Base-by-base conservation (phyloP, 2,113 vertebrate genomes). In the Sinocyclocheilus anophthalmus region DNA sequence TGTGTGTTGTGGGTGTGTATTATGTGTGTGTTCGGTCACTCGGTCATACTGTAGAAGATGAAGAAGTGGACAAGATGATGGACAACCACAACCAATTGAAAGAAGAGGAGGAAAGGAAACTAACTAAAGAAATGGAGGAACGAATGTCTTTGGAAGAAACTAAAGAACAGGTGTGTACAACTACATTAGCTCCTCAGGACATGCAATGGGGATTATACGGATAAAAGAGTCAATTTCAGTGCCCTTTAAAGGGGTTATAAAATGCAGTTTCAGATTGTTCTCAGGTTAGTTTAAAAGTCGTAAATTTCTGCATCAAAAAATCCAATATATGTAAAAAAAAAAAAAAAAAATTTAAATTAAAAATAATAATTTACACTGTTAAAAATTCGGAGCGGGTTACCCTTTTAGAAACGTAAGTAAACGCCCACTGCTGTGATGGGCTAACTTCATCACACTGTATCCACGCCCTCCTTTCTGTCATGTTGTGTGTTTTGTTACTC, bases 11-110 rank as follows among this genome's bases (percentile, higher is more conserved):
- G 30, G 2, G 30, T 30, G 30, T 30, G 30, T 30, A 1, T 26
- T 26, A 26, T 26, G 30, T 30, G 30, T 30, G 30, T 30, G 30
- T 30, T 30, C 30, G 30, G 2, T 42, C 4, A 3, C 18, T 65
- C 16, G 45, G 26, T 83, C 20, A 33, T 26, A n/a, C 16, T 39
- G 24, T 14, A 98, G 97, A 98, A 94, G 97, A 98, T 84, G 97
- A 98, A 91, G 97, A 98, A 87, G 97, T 97, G 85, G 97, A 98
- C 84, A 97, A 98, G 90, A 98, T 98, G 96, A 98, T 98, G 97
- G 97, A 98, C n/a, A n/a, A n/a, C n/a, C n/a, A 88, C 97, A 98
- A 93, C 97, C 97, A 98, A 85, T 95, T 98, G 95, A 96, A 95
- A 65, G 97, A 98, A 85, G 97, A 98, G 87, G 96, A 97, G 84